These are phyloP conservation scores for Heteractis magnifica DNA, from an alignment of 92 coral and sea anemone species.

Conservation along the genomic window DNA sequence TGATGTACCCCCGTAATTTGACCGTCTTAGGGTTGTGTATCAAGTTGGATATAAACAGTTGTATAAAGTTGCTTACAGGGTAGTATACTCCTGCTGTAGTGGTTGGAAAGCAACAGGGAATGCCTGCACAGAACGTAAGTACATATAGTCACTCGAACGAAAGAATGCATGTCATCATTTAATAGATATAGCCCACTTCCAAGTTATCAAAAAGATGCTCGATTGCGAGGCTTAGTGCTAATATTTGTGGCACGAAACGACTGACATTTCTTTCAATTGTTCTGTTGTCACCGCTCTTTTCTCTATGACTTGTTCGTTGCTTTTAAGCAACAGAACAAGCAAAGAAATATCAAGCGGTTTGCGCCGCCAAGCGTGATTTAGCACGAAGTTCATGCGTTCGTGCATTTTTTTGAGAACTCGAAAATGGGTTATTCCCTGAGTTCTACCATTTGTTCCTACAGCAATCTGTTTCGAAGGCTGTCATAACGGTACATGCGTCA, in stretches of 20 bases:
- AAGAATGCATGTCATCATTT: not conserved
- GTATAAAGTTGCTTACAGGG: conserved; percentile 49
- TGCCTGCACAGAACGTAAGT: conserved; percentile 66
- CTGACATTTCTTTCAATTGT: not conserved
- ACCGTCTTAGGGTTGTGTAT: conserved; percentile 18
- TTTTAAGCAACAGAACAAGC: too few species aligned
- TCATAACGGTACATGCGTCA: conserved; percentile 64
- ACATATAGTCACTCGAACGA: not conserved
- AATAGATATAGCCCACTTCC: too few species aligned
- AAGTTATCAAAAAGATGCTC: too few species aligned
- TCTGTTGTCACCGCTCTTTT: not conserved
- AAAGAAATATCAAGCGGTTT: too few species aligned
- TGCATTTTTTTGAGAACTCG: too few species aligned
- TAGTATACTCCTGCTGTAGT: conserved; percentile 65
- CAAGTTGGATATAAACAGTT: conserved; percentile 19
- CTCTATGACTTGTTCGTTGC: too few species aligned
- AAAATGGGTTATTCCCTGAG: not conserved
- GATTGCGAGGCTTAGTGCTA: too few species aligned
- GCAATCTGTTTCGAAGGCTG: conserved; percentile 80
- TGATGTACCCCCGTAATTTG: not conserved
- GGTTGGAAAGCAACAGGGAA: conserved; percentile 74
- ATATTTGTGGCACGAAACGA: too few species aligned
- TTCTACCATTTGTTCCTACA: conserved; percentile 1
- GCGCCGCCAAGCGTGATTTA: too few species aligned
- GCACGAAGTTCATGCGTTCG: too few species aligned